Evolutionary conservation across 2,888 invertebrate genomes (phyloP).

Genomic region (Trileptium ribeirensis): DNA sequence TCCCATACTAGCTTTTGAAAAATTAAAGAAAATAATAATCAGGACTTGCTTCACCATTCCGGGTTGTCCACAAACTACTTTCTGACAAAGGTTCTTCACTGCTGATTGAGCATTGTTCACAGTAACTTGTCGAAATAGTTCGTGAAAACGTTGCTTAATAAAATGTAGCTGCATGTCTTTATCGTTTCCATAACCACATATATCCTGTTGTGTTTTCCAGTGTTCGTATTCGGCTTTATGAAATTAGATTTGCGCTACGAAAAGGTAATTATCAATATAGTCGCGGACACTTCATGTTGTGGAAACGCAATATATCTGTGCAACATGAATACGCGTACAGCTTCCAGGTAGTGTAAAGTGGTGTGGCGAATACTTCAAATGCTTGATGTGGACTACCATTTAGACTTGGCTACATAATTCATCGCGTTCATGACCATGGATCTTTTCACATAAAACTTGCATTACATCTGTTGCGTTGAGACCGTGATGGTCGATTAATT

Average conservation of each 20-base stretch:
- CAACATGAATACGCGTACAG: not conserved
- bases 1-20: no score
- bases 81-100: no score
- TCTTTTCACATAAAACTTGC: not conserved
- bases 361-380: not conserved
- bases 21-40: no score
- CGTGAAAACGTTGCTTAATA: no score
- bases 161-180: no score
- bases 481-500: not conserved
- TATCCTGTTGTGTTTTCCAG: not conserved
- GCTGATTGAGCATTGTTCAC: no score
- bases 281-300: not conserved
- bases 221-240: not conserved
- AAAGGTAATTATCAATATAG: not conserved
- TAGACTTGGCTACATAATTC: not conserved
- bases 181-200: no score
- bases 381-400: not conserved
- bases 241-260: not conserved
- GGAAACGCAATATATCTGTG: not conserved
- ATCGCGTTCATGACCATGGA: not conserved
- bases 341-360: not conserved
- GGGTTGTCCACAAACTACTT: no score
- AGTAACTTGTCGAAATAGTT: no score
- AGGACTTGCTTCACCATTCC: no score
- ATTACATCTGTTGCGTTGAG: not conserved